Evolutionary conservation across 2,797 vertebrate species (phyloP), one percentile per base, ranked within the genome.

Genomic region (Sebastes diploproa): DNA sequence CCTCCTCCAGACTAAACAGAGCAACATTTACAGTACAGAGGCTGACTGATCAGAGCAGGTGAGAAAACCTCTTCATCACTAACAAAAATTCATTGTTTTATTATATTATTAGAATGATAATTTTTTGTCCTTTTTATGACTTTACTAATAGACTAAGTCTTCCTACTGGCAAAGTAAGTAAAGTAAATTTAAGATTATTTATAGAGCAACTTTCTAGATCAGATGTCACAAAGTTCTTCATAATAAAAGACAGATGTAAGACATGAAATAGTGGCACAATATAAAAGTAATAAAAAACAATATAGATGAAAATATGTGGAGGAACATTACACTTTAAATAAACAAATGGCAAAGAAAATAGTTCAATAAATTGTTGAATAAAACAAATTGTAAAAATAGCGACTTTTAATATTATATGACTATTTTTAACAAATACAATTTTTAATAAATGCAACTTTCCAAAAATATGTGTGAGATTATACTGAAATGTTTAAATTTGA

Each of bases 131-230:
- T 8, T 23, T 63, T 1, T 18, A 12, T 59, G 56, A 59, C 6
- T 29, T 46, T 0, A 46, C 42, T 46, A 46, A 46, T 46, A 18
- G 16, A 46, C 42, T 46, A 18, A 46, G 0, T 7, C 0, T 46
- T 46, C 14, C 42, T 46, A 18, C 16, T 46, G 16, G 16, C 16
- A 18, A 46, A 46, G 16, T 46, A 18, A 18, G 16, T 18, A 46
- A 46, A 1, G 16, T 18, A 46, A 46, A 46, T 46, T 46, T 46
- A 46, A 46, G 1, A 0, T 46, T 0, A 0, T 18, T 46, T 46
- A 46, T 46, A 0, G 42, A 46, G 16, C 42, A 46, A 7, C 42
- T 46, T 46, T 46, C 42, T 46, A 16, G 42, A 52, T 52, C 46
- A 52, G 3, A 52, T 52, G 46, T 52, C 16, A 52, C 20, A n/a